These are phyloP conservation scores for Ceriagrion tenellum DNA, from an alignment of 2,888 invertebrate species.

Conservation along the genomic window DNA sequence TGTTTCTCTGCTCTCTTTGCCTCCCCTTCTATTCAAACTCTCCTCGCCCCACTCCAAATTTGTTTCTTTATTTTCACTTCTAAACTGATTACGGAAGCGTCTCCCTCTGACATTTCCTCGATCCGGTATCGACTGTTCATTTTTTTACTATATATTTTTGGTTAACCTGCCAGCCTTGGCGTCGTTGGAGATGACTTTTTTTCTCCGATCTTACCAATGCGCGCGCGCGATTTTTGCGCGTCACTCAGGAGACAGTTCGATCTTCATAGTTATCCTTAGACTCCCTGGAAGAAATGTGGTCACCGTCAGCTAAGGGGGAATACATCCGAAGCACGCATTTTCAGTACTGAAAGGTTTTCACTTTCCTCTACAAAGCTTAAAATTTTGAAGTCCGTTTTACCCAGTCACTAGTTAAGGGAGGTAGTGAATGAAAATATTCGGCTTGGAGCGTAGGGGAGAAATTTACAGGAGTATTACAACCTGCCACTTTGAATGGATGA, in stretches of 20 bases:
- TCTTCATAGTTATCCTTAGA: neutral
- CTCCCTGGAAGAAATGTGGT: neutral
- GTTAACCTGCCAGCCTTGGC: neutral
- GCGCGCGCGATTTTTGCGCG: neutral
- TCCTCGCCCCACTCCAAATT: neutral
- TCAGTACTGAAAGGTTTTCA: neutral
- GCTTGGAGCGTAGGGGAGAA: no score
- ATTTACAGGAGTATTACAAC: no score
- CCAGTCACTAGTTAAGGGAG: no score
- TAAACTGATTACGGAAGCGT: neutral
- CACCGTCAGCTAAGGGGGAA: neutral
- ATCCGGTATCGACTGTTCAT: no score
- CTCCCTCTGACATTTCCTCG: neutral
- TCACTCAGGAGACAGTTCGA: neutral
- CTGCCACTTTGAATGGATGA: no score
- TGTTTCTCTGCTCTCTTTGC: neutral
- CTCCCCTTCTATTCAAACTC: neutral
- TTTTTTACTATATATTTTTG: no score
- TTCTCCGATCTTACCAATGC: neutral
- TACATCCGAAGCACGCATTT: neutral
- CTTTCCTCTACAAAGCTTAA: no score
- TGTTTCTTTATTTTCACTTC: neutral
- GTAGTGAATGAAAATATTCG: no score
- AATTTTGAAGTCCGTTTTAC: no score
- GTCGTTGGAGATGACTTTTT: neutral